phyloP scores from a whole-genome alignment of 2,113 vertebrate species.

The Toxotes jaculatrix region DNA sequence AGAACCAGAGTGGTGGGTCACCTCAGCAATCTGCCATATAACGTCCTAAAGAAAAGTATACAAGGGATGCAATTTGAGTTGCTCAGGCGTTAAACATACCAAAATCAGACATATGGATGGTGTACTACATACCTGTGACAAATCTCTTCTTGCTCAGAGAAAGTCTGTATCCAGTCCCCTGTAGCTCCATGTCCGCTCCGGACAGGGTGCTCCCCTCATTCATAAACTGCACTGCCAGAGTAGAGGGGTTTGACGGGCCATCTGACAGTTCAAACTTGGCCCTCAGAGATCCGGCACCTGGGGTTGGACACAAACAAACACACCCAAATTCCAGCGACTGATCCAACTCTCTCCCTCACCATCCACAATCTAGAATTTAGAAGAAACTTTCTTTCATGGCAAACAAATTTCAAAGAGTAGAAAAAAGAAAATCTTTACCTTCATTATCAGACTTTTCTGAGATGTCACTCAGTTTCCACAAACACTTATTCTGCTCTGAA shows the following conservation, averaged over 20 bases:
- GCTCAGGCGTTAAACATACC: neutral
- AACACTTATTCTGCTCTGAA: slow-evolving; percentile 94
- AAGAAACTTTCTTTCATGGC: neutral
- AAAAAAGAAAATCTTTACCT: slow-evolving; percentile 81
- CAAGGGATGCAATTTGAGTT: neutral
- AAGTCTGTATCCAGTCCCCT: slow-evolving; percentile 93
- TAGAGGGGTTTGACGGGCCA: slow-evolving; percentile 93
- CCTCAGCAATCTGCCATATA: slow-evolving; percentile 98
- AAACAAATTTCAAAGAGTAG: neutral
- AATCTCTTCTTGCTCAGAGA: slow-evolving; percentile 97
- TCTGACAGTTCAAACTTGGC: slow-evolving; percentile 96
- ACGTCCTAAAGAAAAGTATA: slow-evolving; percentile 88
- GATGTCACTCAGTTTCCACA: slow-evolving; percentile 95
- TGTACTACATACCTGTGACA: slow-evolving; percentile 88
- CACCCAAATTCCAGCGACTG: neutral
- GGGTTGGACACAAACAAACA: slow-evolving; percentile 41
- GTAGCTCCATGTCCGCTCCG: slow-evolving; percentile 92
- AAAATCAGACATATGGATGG: too few relatives aligned
- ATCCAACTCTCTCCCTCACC: neutral
- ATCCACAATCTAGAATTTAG: neutral
- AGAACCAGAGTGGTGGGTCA: slow-evolving; percentile 55
- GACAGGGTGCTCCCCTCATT: slow-evolving; percentile 94
- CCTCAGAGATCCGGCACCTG: slow-evolving; percentile 94
- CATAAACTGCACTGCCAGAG: slow-evolving; percentile 95
- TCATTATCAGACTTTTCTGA: slow-evolving; percentile 97